These are phyloP conservation scores for Ibidorhyncha struthersii DNA, from an alignment of 2,113 vertebrate species.

Conservation along the genomic window DNA sequence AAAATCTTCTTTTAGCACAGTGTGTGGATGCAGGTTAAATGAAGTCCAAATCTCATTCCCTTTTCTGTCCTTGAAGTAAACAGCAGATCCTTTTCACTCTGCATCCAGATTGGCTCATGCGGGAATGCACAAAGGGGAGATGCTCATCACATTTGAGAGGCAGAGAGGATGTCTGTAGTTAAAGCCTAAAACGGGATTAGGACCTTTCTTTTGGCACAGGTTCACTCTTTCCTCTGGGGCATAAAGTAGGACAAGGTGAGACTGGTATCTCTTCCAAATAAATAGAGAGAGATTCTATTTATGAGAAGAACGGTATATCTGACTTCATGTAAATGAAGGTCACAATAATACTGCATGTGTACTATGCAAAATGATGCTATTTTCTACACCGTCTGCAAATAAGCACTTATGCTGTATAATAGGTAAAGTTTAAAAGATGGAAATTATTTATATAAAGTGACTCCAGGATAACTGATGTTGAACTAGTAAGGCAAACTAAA, in stretches of 20 bases:
- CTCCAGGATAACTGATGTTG: not conserved
- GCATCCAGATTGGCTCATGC: not conserved
- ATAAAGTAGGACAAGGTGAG: not conserved
- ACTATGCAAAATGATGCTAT: not conserved
- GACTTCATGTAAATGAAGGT: not conserved
- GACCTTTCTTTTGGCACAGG: not conserved
- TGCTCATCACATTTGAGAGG: not conserved
- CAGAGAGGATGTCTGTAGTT: not conserved
- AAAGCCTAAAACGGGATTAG: not conserved
- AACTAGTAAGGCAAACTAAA: not conserved
- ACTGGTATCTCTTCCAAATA: not conserved
- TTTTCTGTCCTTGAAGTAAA: conserved; percentile 11
- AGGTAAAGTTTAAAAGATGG: not conserved
- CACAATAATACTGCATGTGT: fast-evolving
- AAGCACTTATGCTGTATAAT: not conserved
- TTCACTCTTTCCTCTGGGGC: not conserved
- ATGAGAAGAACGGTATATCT: not conserved
- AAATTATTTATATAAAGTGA: not conserved
- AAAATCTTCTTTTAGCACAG: not conserved
- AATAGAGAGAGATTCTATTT: not conserved
- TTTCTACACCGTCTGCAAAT: not conserved
- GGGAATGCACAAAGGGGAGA: not conserved
- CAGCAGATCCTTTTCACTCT: not conserved
- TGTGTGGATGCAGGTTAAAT: not conserved
- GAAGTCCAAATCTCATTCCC: not conserved